Evolutionary conservation across 2,888 invertebrate genomes (phyloP).

Genomic region (Chrysolina americana): DNA sequence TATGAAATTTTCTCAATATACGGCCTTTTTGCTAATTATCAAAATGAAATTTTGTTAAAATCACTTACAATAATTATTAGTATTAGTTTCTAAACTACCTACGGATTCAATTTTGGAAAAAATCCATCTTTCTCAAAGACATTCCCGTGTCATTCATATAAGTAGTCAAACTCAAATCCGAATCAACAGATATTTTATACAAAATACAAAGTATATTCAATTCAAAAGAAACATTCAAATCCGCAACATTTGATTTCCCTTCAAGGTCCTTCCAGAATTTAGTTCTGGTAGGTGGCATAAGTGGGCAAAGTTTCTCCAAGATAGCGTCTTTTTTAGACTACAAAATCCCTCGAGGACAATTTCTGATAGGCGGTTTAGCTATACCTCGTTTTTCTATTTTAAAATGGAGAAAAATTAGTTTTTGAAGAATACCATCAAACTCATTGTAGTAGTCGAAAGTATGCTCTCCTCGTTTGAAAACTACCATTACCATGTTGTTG

Average conservation of each 20-base stretch:
- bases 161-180: too few species aligned
- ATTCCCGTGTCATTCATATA: too few species aligned
- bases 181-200: too few species aligned
- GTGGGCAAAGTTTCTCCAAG: slow-evolving; percentile 1
- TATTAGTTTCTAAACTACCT: too few species aligned
- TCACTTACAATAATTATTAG: too few species aligned
- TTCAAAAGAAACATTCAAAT: background rate
- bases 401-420: background rate
- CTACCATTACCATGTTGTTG: slow-evolving; percentile 4
- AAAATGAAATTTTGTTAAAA: too few species aligned
- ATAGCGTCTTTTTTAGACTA: background rate
- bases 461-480: background rate
- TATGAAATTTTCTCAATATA: too few species aligned
- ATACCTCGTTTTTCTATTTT: background rate
- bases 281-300: slow-evolving; percentile 2
- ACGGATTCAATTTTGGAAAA: too few species aligned
- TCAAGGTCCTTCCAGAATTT: slow-evolving; percentile 6
- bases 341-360: background rate
- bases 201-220: too few species aligned
- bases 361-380: background rate
- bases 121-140: too few species aligned
- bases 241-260: background rate
- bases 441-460: slow-evolving; percentile 5
- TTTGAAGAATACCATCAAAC: background rate
- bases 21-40: too few species aligned